Evolutionary conservation across 2,113 vertebrate species (phyloP).

Genomic region (Rhynchopsitta pachyrhyncha): DNA sequence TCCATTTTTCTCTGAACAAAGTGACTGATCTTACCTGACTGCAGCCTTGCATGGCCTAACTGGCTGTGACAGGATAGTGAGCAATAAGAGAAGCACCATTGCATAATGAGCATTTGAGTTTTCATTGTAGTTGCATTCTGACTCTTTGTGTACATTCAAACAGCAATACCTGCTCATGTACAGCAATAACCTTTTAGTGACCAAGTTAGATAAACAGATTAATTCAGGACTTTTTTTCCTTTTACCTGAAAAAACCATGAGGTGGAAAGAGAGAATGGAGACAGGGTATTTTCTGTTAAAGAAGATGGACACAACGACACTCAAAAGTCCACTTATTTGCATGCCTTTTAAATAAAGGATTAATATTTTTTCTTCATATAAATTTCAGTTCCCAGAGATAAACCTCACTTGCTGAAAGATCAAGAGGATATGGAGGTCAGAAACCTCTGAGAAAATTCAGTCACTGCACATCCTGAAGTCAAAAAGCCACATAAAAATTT

Average conservation of each 20-base stretch:
- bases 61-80: background rate
- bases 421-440: background rate
- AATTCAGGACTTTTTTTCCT: background rate
- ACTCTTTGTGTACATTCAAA: background rate
- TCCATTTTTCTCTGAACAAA: slow-evolving; percentile 22
- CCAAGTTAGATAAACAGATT: background rate
- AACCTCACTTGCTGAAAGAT: background rate
- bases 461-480: background rate
- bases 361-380: background rate
- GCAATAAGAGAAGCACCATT: background rate
- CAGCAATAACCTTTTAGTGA: background rate
- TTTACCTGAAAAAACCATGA: background rate
- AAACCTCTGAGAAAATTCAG: background rate
- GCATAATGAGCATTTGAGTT: background rate
- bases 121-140: background rate
- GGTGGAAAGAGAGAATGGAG: background rate
- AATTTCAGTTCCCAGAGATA: background rate
- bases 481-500: background rate
- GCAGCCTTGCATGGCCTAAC: background rate
- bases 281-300: background rate
- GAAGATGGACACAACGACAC: background rate
- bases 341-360: background rate
- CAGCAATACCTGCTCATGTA: background rate
- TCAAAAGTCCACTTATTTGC: background rate
- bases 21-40: background rate